Conservation (phyloP, 2,888 invertebrate genomes). For the Eilema sororculum region DNA sequence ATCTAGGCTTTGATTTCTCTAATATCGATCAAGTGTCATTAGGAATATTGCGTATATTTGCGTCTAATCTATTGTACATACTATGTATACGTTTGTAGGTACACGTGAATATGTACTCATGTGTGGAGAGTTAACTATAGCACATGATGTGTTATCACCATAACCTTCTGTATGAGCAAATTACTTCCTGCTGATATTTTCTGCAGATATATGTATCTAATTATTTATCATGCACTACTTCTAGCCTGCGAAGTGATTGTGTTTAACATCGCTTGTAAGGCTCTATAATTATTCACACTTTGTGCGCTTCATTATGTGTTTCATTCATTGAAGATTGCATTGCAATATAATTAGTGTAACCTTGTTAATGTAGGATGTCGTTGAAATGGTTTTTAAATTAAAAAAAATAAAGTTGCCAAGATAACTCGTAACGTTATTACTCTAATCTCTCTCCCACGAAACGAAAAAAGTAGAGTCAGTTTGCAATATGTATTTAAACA, state of each 20-base stretch:
- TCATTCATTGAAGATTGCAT: background rate
- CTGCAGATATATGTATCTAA: conserved; percentile 57
- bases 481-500: background rate
- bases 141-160: conserved; percentile 72
- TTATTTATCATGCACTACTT: conserved; percentile 43
- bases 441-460: background rate
- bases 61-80: conserved; percentile 20
- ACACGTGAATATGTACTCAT: conserved; percentile 27
- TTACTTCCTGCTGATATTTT: conserved; percentile 80
- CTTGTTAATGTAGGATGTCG: background rate
- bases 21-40: conserved; percentile 12
- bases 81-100: background rate
- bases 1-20: background rate
- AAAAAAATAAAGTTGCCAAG: background rate
- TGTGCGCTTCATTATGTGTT: background rate
- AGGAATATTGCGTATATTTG: conserved; percentile 9
- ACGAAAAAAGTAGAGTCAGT: background rate
- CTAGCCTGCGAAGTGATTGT: conserved; percentile 19
- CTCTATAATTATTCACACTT: conserved; percentile 19
- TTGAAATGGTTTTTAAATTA: background rate
- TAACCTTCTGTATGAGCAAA: conserved; percentile 82
- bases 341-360: background rate
- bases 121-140: conserved; percentile 41
- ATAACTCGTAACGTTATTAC: background rate
- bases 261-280: conserved; percentile 29